Evolutionary conservation across 2,113 vertebrate species (phyloP), one percentile per base, ranked within the genome.

Genomic region (Sula dactylatra): DNA sequence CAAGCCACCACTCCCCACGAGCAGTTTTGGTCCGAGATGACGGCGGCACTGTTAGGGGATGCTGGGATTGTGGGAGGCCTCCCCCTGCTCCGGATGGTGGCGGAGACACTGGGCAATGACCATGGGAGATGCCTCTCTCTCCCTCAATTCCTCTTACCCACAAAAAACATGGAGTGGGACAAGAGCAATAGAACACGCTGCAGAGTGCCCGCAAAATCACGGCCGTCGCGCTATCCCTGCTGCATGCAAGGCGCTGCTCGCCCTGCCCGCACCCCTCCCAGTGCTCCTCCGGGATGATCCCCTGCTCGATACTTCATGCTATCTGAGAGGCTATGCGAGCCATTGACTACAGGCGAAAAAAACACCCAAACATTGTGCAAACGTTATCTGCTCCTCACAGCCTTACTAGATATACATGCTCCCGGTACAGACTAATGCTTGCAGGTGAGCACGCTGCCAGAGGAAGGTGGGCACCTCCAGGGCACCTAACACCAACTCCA

Each of bases 41-140:
- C 40, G 62, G 14, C 7, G 2, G 7, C 17, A 44, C 32, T 1
- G 0, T 17, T n/a, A 62, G 18, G 1, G 13, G 79, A 50, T 34
- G 52, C 13, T 16, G 88, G 44, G 16, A 66, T 15, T 25, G 5
- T 10, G 7, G 32, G 42, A 62, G 27, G 26, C 13, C 52, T 25
- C 61, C 55, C 55, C 38, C 38, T 38, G 38, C 22, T 65, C 56
- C n/a, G 22, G 8, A 65, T 2, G 3, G 42, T 34, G 64, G 36
- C 61, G 10, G 52, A 10, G 52, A 54, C 16, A 31, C 52, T 29
- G 52, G 27, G 27, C 27, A 29, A 54, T 3, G 8, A 26, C 52
- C 15, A 31, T 9, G 27, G 52, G 52, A 54, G 52, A 29, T 54
- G 52, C 16, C 74, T 69, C 5, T 10, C 49, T 55, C 65, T 38